Conservation (phyloP, 2,113 vertebrate genomes). For the Rousettus leschenaultii region DNA sequence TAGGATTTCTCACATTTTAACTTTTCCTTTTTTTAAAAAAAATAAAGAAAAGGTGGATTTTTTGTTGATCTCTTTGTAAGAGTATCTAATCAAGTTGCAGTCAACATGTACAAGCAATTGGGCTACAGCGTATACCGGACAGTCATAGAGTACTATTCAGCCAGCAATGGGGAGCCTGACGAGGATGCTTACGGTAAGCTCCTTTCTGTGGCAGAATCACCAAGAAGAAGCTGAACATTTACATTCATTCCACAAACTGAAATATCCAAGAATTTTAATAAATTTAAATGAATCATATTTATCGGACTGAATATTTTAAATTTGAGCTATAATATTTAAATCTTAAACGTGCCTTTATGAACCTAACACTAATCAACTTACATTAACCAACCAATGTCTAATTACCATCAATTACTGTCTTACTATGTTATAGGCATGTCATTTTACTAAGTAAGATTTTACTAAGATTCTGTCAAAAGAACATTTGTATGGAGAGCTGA, state of each 20-base stretch:
- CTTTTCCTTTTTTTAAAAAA: not conserved
- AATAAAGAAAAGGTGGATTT: slow-evolving; percentile 94
- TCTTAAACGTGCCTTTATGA: not conserved
- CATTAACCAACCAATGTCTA: not conserved
- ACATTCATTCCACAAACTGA: not conserved
- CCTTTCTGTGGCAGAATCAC: not conserved
- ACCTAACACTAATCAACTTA: not conserved
- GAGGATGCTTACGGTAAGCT: slow-evolving; percentile 94
- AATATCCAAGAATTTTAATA: not conserved
- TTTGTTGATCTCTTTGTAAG: slow-evolving; percentile 97
- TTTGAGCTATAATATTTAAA: not conserved
- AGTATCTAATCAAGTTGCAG: slow-evolving; percentile 97
- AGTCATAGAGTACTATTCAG: slow-evolving; percentile 96
- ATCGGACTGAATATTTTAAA: not conserved
- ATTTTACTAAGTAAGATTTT: not conserved
- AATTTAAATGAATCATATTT: not conserved
- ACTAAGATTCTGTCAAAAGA: not conserved
- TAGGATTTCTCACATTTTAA: slow-evolving; percentile 32
- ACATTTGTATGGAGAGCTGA: not conserved
- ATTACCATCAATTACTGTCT: not conserved
- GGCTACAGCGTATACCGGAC: slow-evolving; percentile 98
- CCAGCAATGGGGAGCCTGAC: slow-evolving; percentile 95
- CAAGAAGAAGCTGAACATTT: not conserved
- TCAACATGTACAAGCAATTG: slow-evolving; percentile 97
- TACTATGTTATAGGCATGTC: not conserved